These are phyloP conservation scores for Salarias fasciatus DNA, from an alignment of 2,797 vertebrate species.

Conservation along the genomic window DNA sequence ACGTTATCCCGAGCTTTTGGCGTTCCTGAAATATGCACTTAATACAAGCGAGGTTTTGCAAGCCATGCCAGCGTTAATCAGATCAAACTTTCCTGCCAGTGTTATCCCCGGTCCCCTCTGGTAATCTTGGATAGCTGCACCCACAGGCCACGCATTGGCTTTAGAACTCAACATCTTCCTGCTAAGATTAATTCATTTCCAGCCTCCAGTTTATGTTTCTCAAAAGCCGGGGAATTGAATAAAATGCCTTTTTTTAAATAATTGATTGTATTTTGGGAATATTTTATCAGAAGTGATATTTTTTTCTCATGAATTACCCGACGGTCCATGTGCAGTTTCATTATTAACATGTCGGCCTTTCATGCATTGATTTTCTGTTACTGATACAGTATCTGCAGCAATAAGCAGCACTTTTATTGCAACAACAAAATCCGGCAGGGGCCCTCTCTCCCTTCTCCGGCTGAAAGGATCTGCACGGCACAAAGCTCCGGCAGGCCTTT, in stretches of 20 bases:
- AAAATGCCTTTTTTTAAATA: no score
- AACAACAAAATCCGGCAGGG: conserved; percentile 59
- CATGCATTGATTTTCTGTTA: no score
- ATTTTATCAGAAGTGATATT: no score
- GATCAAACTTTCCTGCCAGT: conserved; percentile 68
- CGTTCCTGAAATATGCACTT: conserved; percentile 63
- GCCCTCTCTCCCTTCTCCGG: conserved; percentile 54
- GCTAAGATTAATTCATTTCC: no score
- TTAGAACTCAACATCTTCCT: background rate
- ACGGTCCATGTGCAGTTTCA: conserved; percentile 33
- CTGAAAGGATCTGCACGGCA: conserved; percentile 63
- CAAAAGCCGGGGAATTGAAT: no score
- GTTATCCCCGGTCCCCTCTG: conserved; percentile 43
- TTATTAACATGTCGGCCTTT: conserved; percentile 45
- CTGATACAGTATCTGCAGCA: conserved; percentile 53
- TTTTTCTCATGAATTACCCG: no score
- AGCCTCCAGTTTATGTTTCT: no score
- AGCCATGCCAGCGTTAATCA: conserved; percentile 62
- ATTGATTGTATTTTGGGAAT: no score
- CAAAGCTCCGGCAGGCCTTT: conserved; percentile 57
- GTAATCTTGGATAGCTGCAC: conserved; percentile 58
- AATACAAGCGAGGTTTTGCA: conserved; percentile 52
- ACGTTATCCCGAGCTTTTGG: conserved; percentile 32
- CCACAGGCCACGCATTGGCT: conserved; percentile 25
- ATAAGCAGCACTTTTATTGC: conserved; percentile 66